Base-by-base conservation (phyloP, 2,888 invertebrate species). In the Chironomus tentans region DNA sequence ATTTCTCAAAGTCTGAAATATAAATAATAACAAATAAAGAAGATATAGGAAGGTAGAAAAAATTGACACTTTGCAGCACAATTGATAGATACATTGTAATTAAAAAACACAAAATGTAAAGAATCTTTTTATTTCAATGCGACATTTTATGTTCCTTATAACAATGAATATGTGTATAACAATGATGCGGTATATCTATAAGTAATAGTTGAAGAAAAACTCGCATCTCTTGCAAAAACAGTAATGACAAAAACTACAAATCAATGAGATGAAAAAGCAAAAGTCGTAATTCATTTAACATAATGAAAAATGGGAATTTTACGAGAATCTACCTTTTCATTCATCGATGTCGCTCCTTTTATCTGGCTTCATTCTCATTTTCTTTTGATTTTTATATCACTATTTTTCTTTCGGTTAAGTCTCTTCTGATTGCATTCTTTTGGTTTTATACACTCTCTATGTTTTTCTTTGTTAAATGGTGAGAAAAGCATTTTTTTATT, bases 271-370 rank as follows among this genome's bases (percentile, higher is more conserved):
- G 18, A 62, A 62, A 61, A 13, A 38, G 24, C 65, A 65, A 65
- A 65, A 65, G 65, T 65, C 18, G 61, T 62, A 62, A 62, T 62
- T 72, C 72, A 61, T 62, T 38, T 62, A 72, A 38, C 46, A 50
- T 65, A 65, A 72, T 72, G 72, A 72, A 72, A 72, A 72, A 72
- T 72, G 72, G 62, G 71, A 24, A 24, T 71, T 50, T 65, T 65
- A 65, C 65, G 24, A 65, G 65, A 65, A 24, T 24, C 21, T 21
- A 65, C 24, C 65, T 24, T 65, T 24, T 24, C 65, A 65, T 65
- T 50, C 71, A 24, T 28, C 50, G 24, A 71, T 56, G 22, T 71
- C 71, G 22, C 21, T 56, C 24, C 21, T 24, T 65, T 65, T 24
- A 24, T 24, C 65, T 5, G 12, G n/a, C 56, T 56, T 56, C 18